phyloP scores from a whole-genome alignment of 2,113 vertebrate species.

The Phrynosoma blainvillii region DNA sequence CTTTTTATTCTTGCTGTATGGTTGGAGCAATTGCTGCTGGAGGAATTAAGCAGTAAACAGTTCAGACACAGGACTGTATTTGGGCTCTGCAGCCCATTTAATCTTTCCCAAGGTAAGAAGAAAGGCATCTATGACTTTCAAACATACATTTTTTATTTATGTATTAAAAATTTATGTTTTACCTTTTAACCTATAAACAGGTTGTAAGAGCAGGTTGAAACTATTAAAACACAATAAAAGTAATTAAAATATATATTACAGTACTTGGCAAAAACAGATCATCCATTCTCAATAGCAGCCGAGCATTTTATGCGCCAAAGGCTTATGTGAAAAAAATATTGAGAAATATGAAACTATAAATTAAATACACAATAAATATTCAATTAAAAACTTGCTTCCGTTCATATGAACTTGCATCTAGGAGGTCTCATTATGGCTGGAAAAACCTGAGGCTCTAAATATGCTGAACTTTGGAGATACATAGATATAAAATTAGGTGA shows the following conservation, averaged over 20 bases:
- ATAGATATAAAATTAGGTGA: neutral
- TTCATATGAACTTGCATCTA: conserved; percentile 9
- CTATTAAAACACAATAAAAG: conserved; percentile 7
- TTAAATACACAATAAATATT: conserved; percentile 14
- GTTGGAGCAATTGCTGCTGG: neutral
- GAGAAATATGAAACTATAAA: neutral
- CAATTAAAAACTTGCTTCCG: conserved; percentile 1
- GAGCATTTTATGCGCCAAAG: neutral
- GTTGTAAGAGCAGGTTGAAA: neutral
- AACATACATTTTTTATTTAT: conserved; percentile 3
- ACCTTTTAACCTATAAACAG: conserved; percentile 22
- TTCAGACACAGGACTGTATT: neutral
- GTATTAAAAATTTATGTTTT: neutral
- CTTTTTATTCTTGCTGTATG: neutral
- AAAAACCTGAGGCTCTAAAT: neutral
- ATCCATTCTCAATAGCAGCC: neutral
- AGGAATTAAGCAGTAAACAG: neutral
- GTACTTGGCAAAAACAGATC: neutral
- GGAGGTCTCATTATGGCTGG: neutral
- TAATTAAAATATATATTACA: conserved; percentile 9
- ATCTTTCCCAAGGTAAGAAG: neutral
- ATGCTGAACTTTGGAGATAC: conserved; percentile 18
- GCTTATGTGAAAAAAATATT: neutral
- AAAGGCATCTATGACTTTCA: neutral
- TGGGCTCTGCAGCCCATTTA: neutral